A percentile compares a stretch with the other conserved stretches of the same genome.
Conservation (phyloP, 2,888 invertebrate genomes). For the Petrolisthes cinctipes region DNA sequence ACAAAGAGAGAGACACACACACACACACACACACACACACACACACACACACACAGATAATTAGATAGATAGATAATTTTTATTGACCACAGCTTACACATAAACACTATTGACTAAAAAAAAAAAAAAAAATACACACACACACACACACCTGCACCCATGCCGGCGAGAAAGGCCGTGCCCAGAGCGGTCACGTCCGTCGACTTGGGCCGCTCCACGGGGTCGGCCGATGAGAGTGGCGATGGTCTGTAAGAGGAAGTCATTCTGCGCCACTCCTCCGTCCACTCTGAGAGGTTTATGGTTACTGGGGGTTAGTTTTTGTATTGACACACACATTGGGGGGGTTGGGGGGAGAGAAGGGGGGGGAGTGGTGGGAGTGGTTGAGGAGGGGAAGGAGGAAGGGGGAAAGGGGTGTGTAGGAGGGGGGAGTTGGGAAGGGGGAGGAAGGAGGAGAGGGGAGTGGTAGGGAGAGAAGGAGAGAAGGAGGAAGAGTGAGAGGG, state of each 20-base stretch:
- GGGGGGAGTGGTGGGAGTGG: background rate
- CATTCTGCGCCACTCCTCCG: constrained; percentile 95
- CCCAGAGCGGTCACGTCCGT: constrained; percentile 89
- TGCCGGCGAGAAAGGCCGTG: constrained; percentile 86
- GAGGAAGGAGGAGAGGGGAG: background rate
- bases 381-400: background rate
- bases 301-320: background rate
- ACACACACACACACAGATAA: background rate
- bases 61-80: background rate
- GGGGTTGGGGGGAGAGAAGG: too few species aligned
- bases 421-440: too few species aligned
- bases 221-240: constrained; percentile 82
- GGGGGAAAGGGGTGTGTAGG: too few species aligned
- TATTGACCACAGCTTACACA: background rate
- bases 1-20: background rate
- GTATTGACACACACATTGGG: background rate
- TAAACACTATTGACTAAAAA: background rate
- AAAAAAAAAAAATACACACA: too few species aligned
- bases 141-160: constrained; percentile 77
- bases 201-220: constrained; percentile 81
- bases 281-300: constrained; percentile 78
- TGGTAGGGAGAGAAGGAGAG: background rate
- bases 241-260: constrained; percentile 89
- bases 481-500: background rate
- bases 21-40: background rate